Conservation (phyloP, 2,113 vertebrate genomes). For the Periophthalmus modestus region DNA sequence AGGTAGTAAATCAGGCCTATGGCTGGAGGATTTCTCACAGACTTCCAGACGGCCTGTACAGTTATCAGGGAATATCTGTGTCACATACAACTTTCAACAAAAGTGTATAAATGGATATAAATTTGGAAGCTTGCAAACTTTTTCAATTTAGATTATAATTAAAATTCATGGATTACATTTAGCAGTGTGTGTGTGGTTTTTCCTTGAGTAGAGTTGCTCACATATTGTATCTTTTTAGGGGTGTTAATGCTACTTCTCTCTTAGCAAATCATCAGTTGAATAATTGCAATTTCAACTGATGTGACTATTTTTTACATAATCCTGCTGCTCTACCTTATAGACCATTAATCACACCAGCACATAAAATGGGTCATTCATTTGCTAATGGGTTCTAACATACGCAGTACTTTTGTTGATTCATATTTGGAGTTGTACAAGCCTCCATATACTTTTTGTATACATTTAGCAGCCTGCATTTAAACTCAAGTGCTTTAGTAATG, state of each 20-base stretch:
- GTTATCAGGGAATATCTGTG: slow-evolving; percentile 6
- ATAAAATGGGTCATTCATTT: not conserved
- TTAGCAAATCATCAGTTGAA: too few relatives aligned
- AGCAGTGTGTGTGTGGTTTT: not conserved
- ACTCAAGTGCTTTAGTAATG: slow-evolving; percentile 1
- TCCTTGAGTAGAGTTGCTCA: too few relatives aligned
- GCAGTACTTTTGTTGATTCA: not conserved
- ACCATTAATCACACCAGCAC: not conserved
- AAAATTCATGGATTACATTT: not conserved
- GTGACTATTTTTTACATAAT: too few relatives aligned
- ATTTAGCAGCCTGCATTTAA: not conserved
- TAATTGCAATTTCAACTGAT: too few relatives aligned
- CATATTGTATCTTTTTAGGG: too few relatives aligned
- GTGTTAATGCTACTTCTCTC: too few relatives aligned
- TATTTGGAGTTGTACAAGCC: not conserved
- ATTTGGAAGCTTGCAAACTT: not conserved
- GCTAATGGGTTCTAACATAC: not conserved
- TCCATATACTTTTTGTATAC: not conserved
- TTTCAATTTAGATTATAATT: not conserved
- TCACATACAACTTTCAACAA: not conserved
- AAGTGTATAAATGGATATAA: not conserved
- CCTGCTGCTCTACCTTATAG: not conserved
- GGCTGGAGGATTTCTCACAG: slow-evolving; percentile 49
- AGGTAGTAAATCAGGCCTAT: slow-evolving; percentile 59
- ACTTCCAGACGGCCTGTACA: slow-evolving; percentile 17